phyloP scores from a whole-genome alignment of 2,888 invertebrate genomes.

The Drosophila meridiana region DNA sequence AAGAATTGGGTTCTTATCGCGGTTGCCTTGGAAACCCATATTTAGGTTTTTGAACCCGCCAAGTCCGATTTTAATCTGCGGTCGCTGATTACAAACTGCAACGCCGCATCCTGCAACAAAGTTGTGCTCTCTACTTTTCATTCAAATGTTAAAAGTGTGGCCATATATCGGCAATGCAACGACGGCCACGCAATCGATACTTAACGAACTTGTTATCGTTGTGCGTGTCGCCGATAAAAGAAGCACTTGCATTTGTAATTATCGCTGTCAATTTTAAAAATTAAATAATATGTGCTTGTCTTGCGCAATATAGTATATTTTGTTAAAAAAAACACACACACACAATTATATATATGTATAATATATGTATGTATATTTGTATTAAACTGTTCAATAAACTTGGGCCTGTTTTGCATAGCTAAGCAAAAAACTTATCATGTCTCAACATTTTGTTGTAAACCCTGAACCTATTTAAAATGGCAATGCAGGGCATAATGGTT shows the following conservation, averaged over 20 bases:
- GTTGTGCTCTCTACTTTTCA: constrained; percentile 25
- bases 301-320: not conserved
- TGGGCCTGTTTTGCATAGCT: constrained; percentile 16
- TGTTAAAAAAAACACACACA: not conserved
- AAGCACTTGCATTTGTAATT: not conserved
- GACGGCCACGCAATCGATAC: not conserved
- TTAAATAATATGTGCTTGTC: no score
- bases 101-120: constrained; percentile 41
- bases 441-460: not conserved
- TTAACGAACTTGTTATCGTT: not conserved
- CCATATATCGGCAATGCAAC: not conserved
- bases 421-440: constrained; percentile 14
- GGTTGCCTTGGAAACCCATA: constrained; percentile 45
- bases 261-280: not conserved
- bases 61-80: constrained; percentile 24
- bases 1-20: constrained; percentile 32
- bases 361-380: not conserved
- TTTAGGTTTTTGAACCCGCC: constrained; percentile 62
- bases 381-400: not conserved
- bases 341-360: not conserved
- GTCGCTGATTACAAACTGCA: constrained; percentile 27
- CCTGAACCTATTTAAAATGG: not conserved
- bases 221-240: not conserved
- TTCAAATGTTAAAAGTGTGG: constrained; percentile 1
- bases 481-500: not conserved